A percentile compares a stretch with the other conserved stretches of the same genome.
These are phyloP conservation scores for Apogon talboti DNA, from an alignment of 2,797 vertebrate species.

Conservation along the genomic window DNA sequence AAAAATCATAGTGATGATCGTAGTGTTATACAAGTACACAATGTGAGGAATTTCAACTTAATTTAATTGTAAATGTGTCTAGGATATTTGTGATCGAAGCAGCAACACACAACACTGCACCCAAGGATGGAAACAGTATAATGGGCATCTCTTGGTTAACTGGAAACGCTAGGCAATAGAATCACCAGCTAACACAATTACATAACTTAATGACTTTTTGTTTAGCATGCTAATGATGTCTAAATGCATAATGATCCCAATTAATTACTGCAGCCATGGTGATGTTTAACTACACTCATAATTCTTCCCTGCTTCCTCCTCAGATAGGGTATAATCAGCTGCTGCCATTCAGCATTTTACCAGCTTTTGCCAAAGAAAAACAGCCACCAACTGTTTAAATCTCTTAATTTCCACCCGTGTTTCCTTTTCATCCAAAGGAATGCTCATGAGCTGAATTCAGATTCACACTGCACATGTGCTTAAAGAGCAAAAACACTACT, in stretches of 20 bases:
- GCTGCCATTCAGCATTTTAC: constrained; percentile 36
- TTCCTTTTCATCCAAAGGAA: constrained; percentile 30
- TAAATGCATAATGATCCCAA: constrained; percentile 48
- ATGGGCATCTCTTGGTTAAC: constrained; percentile 25
- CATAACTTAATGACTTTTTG: constrained; percentile 24
- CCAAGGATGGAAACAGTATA: constrained; percentile 26
- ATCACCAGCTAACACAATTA: constrained; percentile 4
- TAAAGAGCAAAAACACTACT: constrained; percentile 3
- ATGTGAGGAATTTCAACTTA: not conserved
- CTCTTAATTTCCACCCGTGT: constrained; percentile 20
- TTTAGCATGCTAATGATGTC: constrained; percentile 44
- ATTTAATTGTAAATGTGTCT: too few relatives aligned
- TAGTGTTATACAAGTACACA: too few relatives aligned
- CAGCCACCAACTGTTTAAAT: constrained; percentile 37
- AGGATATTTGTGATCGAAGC: too few relatives aligned
- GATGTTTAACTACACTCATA: constrained; percentile 50
- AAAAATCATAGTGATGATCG: too few relatives aligned
- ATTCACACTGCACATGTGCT: constrained; percentile 16
- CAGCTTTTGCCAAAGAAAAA: constrained; percentile 26
- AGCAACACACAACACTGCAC: constrained; percentile 9
- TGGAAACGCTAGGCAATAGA: constrained; percentile 5
- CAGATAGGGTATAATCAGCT: constrained; percentile 46
- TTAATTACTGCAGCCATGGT: constrained; percentile 36
- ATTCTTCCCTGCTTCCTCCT: constrained; percentile 45
- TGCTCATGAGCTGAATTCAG: constrained; percentile 33